Conservation (phyloP, 64 coral and sea anemone genomes). For the Montipora foliosa region DNA sequence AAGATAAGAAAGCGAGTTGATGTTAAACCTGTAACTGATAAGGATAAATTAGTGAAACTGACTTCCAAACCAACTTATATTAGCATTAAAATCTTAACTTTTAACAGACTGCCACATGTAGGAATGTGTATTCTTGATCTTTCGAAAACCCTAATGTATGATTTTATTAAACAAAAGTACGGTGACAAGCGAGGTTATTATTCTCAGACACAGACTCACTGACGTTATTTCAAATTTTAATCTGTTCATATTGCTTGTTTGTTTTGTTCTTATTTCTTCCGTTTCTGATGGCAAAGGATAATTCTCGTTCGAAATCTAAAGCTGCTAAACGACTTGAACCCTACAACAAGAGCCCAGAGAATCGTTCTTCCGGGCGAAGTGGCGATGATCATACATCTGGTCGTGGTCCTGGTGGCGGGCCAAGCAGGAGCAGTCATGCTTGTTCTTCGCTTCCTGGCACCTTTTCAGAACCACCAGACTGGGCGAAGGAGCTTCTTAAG, state of each 20-base stretch:
- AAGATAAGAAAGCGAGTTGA: too few relatives aligned
- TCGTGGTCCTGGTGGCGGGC: background rate
- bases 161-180: too few relatives aligned
- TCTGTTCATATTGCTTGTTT: background rate
- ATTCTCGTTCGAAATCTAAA: background rate
- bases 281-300: conserved; percentile 10
- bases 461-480: background rate
- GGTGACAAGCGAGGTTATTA: too few relatives aligned
- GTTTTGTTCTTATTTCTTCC: background rate
- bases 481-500: background rate
- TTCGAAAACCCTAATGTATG: too few relatives aligned
- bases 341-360: background rate
- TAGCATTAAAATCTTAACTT: too few relatives aligned
- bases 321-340: background rate
- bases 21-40: too few relatives aligned
- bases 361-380: background rate
- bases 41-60: too few relatives aligned
- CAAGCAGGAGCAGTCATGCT: background rate
- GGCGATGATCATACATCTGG: background rate
- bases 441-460: background rate
- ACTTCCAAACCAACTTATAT: too few relatives aligned
- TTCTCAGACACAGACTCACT: too few relatives aligned
- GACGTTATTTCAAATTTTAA: background rate
- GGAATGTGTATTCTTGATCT: too few relatives aligned
- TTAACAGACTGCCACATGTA: too few relatives aligned